Percentiles rank a stretch among this genome's conserved stretches.
phyloP scores from a whole-genome alignment of 2,888 invertebrate genomes.

The Holacanthella duospinosa region DNA sequence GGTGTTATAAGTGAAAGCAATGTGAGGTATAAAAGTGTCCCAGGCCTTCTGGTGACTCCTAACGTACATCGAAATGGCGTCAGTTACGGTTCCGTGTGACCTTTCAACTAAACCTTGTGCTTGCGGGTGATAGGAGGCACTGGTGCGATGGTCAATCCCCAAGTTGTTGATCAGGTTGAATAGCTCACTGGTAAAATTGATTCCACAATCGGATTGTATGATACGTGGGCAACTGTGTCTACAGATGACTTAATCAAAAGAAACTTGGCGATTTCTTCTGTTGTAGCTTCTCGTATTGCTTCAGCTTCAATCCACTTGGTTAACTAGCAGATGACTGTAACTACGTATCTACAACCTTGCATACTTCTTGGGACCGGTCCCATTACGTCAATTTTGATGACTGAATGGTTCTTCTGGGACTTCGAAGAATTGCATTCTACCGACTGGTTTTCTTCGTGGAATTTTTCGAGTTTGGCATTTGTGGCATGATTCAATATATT shows the following conservation, averaged over 20 bases:
- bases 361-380: constrained; percentile 23
- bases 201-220: background rate
- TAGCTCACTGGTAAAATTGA: background rate
- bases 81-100: background rate
- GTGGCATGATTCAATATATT: constrained; percentile 28
- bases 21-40: constrained; percentile 6
- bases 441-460: background rate
- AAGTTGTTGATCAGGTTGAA: background rate
- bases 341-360: constrained; percentile 21
- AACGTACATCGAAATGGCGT: background rate
- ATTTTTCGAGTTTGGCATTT: constrained; percentile 34
- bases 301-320: constrained; percentile 27
- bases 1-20: constrained; percentile 3
- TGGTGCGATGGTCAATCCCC: background rate
- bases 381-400: constrained; percentile 24
- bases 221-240: background rate
- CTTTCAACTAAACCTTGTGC: constrained; percentile 5
- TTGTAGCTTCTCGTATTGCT: constrained; percentile 22
- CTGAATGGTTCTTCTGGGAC: constrained; percentile 29
- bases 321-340: constrained; percentile 25
- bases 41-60: background rate
- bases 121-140: constrained; percentile 2
- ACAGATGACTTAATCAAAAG: background rate
- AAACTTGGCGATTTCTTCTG: constrained; percentile 2
- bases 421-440: background rate